phyloP scores from a whole-genome alignment of 1,140 invertebrate genomes.

The Nilaparvata lugens region DNA sequence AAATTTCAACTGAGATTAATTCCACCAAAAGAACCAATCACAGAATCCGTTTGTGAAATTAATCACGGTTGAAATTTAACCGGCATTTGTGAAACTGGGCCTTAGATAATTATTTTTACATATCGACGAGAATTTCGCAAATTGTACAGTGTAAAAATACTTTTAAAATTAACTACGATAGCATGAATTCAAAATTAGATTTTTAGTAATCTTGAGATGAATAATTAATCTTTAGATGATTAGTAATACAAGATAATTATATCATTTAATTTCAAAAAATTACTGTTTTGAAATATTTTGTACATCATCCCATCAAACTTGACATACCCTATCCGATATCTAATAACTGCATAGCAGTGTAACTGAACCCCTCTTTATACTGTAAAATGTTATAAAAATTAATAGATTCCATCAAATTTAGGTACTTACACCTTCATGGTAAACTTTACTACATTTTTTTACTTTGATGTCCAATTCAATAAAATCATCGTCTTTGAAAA shows the following conservation, averaged over 20 bases:
- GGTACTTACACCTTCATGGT: slow-evolving; percentile 64
- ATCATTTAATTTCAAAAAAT: slow-evolving; percentile 7
- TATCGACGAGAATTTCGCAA: no score
- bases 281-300: neutral
- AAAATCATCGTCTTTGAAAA: no score
- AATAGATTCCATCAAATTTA: slow-evolving; percentile 2
- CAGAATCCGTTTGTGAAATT: no score
- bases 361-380: neutral
- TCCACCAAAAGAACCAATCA: no score
- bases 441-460: slow-evolving; percentile 75
- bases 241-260: neutral
- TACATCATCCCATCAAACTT: neutral
- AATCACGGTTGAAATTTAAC: neutral
- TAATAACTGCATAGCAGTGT: neutral
- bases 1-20: no score
- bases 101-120: no score
- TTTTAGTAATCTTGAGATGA: no score
- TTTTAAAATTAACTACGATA: no score
- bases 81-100: no score
- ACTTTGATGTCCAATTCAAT: slow-evolving; percentile 49
- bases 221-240: neutral
- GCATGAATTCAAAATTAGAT: no score
- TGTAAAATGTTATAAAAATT: no score
- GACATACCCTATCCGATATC: neutral
- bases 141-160: no score